Evolutionary conservation across 1,140 invertebrate species (phyloP).

Genomic region (Cyphomyrmex costatus): DNA sequence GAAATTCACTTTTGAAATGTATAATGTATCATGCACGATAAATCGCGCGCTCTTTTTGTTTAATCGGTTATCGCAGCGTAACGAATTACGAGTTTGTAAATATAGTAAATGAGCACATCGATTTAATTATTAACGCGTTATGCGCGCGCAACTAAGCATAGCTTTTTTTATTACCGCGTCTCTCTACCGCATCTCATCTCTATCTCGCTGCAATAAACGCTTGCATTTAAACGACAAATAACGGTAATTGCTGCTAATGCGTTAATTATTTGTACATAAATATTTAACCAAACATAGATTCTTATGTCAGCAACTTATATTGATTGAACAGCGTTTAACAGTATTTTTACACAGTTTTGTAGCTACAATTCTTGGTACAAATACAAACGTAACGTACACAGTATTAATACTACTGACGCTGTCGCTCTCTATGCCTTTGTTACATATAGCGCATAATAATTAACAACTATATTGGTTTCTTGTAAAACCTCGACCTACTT

Average conservation of each 20-base stretch:
- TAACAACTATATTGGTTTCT: constrained; percentile 63
- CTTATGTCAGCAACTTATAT: too few species aligned
- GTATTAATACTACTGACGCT: constrained; percentile 35
- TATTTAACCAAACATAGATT: background rate
- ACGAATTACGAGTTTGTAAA: constrained; percentile 61
- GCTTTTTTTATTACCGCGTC: constrained; percentile 18
- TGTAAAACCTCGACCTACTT: constrained; percentile 59
- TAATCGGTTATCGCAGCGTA: constrained; percentile 56
- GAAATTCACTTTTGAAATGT: constrained; percentile 1
- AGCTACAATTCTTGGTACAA: background rate
- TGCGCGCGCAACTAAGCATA: constrained; percentile 55
- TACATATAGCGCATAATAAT: constrained; percentile 48
- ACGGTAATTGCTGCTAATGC: background rate
- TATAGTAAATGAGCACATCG: constrained; percentile 63
- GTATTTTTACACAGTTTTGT: background rate
- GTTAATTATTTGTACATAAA: constrained; percentile 5
- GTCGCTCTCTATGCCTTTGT: background rate
- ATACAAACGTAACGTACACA: constrained; percentile 9
- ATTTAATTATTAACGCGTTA: constrained; percentile 61
- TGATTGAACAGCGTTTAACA: background rate
- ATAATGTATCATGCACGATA: background rate
- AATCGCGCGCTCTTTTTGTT: constrained; percentile 46
- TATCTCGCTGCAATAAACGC: constrained; percentile 22
- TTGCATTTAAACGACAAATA: constrained; percentile 8
- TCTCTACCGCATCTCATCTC: constrained; percentile 24